Conservation (phyloP, 2,113 vertebrate species). For the Anser cygnoides region DNA sequence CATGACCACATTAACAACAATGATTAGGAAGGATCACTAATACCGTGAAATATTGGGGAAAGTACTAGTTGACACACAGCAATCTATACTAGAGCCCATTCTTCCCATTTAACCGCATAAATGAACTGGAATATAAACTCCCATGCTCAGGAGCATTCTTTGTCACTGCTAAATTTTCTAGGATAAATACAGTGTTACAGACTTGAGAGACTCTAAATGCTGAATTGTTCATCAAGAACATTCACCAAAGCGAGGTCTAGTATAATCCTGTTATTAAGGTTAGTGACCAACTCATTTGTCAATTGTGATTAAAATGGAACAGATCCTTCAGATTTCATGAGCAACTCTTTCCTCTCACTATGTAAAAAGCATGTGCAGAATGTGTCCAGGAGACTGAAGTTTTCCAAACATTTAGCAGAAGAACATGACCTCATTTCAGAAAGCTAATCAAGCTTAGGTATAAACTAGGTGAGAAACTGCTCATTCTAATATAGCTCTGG, state of each 20-base stretch:
- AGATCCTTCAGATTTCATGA: background rate
- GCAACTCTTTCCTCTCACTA: background rate
- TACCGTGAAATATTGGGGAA: background rate
- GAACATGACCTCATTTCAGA: background rate
- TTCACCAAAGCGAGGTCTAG: background rate
- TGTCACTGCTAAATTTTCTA: background rate
- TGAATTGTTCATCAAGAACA: background rate
- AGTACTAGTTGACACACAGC: background rate
- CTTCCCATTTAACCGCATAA: background rate
- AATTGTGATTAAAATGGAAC: background rate
- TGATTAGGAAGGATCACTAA: background rate
- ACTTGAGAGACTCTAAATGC: background rate
- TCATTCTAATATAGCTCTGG: background rate
- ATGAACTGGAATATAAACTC: background rate
- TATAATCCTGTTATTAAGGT: background rate
- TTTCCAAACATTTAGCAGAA: background rate
- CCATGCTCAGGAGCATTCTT: background rate
- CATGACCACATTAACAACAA: background rate
- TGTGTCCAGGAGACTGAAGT: background rate
- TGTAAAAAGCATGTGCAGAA: background rate
- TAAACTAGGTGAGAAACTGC: background rate
- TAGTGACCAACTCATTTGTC: background rate
- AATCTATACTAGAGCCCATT: background rate
- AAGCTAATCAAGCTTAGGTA: background rate
- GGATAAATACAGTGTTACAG: background rate